These are phyloP conservation scores for Charaxes varanes DNA, from an alignment of 1,140 invertebrate species.

Conservation along the genomic window DNA sequence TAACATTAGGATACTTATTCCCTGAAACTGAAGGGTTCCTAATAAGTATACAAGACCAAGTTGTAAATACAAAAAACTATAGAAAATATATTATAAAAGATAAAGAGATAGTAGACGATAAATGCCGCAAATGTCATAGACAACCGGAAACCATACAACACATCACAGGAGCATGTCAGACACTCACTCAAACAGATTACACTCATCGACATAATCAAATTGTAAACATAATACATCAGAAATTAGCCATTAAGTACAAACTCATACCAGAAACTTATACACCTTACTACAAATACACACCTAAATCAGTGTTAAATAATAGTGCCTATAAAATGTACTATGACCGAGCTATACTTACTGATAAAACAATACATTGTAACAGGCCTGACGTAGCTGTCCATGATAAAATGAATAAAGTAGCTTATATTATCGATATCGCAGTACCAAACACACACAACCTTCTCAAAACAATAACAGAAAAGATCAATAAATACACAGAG, in stretches of 20 bases:
- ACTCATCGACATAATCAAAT: conserved; percentile 18
- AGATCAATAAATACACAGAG: too few species aligned
- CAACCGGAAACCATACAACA: conserved; percentile 18
- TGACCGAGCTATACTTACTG: conserved; percentile 10
- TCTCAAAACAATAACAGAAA: too few species aligned
- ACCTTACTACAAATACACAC: conserved; percentile 12
- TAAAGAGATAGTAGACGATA: too few species aligned
- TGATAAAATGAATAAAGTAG: conserved; percentile 10
- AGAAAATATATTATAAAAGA: too few species aligned
- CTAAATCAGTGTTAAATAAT: conserved; percentile 10
- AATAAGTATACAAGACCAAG: too few species aligned
- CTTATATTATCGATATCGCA: conserved; percentile 8
- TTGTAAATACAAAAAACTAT: too few species aligned
- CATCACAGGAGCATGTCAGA: conserved; percentile 9
- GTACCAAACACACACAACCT: too few species aligned
- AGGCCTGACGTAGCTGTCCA: conserved; percentile 13
- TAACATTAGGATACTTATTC: too few species aligned
- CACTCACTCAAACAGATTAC: conserved; percentile 8
- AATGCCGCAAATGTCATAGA: neutral
- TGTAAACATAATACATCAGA: conserved; percentile 4
- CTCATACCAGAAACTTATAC: neutral
- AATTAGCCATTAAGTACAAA: conserved; percentile 6
- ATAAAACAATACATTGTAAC: conserved; percentile 15
- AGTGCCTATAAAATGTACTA: conserved; percentile 12
- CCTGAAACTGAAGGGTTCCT: too few species aligned